Conservation (phyloP, 2,797 vertebrate species). For the Meda fulgida region DNA sequence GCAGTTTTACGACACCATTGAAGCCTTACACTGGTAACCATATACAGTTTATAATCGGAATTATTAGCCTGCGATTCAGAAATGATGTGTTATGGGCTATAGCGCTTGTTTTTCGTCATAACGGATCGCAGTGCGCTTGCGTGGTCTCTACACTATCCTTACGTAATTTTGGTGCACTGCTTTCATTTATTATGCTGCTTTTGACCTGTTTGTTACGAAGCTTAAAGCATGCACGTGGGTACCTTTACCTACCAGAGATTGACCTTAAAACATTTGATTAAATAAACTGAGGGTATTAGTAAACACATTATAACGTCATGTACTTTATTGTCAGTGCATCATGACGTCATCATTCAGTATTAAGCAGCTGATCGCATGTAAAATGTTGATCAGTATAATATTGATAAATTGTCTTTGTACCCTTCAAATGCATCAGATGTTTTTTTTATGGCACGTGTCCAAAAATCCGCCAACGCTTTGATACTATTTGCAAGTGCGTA, state of each 20-base stretch:
- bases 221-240: background rate
- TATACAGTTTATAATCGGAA: background rate
- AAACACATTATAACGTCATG: background rate
- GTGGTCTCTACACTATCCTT: slow-evolving; percentile 44
- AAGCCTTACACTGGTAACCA: slow-evolving; percentile 56
- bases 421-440: background rate
- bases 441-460: background rate
- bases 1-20: slow-evolving; percentile 27
- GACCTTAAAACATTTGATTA: background rate
- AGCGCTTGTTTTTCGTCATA: slow-evolving; percentile 9
- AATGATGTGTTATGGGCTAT: background rate
- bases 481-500: background rate
- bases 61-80: background rate
- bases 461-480: background rate
- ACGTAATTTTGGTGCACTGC: slow-evolving; percentile 60
- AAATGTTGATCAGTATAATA: background rate
- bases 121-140: slow-evolving; percentile 46
- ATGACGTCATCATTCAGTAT: slow-evolving; percentile 1
- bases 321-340: background rate
- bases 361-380: background rate
- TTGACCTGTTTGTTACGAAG: background rate
- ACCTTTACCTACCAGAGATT: background rate
- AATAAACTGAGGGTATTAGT: background rate
- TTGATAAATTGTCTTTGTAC: background rate
- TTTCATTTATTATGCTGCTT: background rate